These are phyloP conservation scores for Hypothenemus hampei DNA, from an alignment of 1,140 invertebrate species.

Conservation along the genomic window DNA sequence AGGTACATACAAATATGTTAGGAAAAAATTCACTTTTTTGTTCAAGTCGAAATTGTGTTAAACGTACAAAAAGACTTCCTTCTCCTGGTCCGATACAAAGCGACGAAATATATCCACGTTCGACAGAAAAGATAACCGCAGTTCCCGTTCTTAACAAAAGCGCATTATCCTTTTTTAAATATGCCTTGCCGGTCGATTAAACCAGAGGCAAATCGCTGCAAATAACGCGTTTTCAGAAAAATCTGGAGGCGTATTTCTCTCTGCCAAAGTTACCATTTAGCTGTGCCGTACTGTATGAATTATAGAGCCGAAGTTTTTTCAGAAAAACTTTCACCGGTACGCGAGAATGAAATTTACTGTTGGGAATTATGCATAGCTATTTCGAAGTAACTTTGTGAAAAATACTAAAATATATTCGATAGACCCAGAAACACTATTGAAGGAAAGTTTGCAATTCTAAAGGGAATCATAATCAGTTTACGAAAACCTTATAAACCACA, in stretches of 20 bases:
- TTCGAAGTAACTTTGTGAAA: too few species aligned
- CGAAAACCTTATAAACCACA: too few species aligned
- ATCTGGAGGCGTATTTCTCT: slow-evolving; percentile 16
- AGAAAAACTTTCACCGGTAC: not conserved
- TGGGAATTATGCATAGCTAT: too few species aligned
- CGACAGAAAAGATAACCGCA: slow-evolving; percentile 1
- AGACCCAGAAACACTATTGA: too few species aligned
- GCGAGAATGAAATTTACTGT: not conserved
- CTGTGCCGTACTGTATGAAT: slow-evolving; percentile 11
- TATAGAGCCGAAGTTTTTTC: slow-evolving; percentile 9
- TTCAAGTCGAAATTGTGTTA: too few species aligned
- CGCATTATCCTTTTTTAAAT: slow-evolving; percentile 23
- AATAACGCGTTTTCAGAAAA: slow-evolving; percentile 22
- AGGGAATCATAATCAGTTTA: too few species aligned
- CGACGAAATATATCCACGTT: slow-evolving; percentile 5
- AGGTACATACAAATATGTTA: too few species aligned
- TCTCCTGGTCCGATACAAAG: slow-evolving; percentile 1
- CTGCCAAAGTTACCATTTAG: slow-evolving; percentile 17
- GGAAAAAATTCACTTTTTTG: too few species aligned
- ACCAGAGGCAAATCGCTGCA: slow-evolving; percentile 13
- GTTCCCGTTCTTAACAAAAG: slow-evolving; percentile 4
- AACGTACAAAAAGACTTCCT: not conserved
- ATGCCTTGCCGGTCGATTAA: slow-evolving; percentile 18
- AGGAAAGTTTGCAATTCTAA: too few species aligned
- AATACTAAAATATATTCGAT: too few species aligned